Conservation (phyloP, 2,113 vertebrate genomes). For the Caracal caracal region DNA sequence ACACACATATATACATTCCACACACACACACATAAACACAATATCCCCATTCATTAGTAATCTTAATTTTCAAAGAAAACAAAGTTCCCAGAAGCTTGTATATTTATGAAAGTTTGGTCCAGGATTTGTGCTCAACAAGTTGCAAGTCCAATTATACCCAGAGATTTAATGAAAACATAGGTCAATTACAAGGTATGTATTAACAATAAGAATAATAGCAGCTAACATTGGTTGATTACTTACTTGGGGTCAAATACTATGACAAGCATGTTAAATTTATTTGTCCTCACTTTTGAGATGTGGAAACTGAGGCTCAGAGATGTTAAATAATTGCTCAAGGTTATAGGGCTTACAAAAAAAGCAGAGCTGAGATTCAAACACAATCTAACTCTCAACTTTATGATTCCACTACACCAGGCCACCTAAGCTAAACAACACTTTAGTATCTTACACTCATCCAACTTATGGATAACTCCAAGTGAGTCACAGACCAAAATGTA, state of each 20-base stretch:
- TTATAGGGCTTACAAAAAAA: not conserved
- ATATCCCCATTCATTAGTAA: not conserved
- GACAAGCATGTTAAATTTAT: not conserved
- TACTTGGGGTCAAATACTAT: not conserved
- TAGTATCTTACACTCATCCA: not conserved
- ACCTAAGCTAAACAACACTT: not conserved
- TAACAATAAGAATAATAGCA: not conserved
- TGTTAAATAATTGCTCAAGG: not conserved
- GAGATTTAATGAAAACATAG: not conserved
- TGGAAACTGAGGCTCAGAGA: not conserved
- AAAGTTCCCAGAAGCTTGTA: not conserved
- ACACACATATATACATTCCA: too few species aligned
- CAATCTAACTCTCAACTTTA: not conserved
- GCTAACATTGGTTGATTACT: not conserved
- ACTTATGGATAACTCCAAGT: not conserved
- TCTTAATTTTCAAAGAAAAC: not conserved
- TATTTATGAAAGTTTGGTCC: not conserved
- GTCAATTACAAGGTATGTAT: not conserved
- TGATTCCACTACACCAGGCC: not conserved
- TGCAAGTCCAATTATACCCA: not conserved
- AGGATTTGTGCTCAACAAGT: not conserved
- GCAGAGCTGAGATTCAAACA: not conserved
- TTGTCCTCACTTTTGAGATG: not conserved
- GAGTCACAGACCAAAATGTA: not conserved
- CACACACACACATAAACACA: not conserved